Base-by-base conservation (phyloP, 2,888 invertebrate species). In the Limnephilus auricula region DNA sequence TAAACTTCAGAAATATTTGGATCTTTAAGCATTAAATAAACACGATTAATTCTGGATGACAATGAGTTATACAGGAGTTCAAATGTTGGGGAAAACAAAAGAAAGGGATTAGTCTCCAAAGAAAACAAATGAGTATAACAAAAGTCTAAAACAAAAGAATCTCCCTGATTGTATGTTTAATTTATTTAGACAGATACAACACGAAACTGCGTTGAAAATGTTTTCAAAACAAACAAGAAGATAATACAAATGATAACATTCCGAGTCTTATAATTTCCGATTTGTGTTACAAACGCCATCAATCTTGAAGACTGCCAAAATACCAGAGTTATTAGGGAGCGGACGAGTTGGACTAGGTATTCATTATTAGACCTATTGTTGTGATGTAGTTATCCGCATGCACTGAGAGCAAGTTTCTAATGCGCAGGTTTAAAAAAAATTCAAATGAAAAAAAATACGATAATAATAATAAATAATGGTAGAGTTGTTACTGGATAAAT, bases 141-240 rank as follows among this genome's bases (percentile, higher is more conserved):
- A 86, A 45, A 86, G 86, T n/a, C 86, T 86, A n/a, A 86, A 65
- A 86, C 86, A 86, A 86, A 45, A 86, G 86, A 86, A 86, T 86
- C 45, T 65, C 86, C 10, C 30, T 86, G 86, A 86, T 86, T 86
- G 45, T 86, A 86, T 50, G 40, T 86, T n/a, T 45, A 50, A 86
- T 50, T 86, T 86, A 50, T 50, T 65, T 50, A 30, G 45, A 86
- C n/a, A 31, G 50, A 31, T 31, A 45, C 45, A 50, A 50, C 45
- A 86, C 86, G 30, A 50, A 45, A 45, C 50, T 50, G n/a, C 25
- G 86, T 86, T 86, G 86, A 50, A 50, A 86, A 86, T 86, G 50
- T 45, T 86, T 86, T 86, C 40, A 37, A 82, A 82, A 82, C 82
- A 82, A 82, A 82, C 34, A 82, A 37, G 34, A 82, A 37, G 82